These are phyloP conservation scores for Dusona sp. DNA, from an alignment of 2,888 invertebrate species.

Conservation along the genomic window DNA sequence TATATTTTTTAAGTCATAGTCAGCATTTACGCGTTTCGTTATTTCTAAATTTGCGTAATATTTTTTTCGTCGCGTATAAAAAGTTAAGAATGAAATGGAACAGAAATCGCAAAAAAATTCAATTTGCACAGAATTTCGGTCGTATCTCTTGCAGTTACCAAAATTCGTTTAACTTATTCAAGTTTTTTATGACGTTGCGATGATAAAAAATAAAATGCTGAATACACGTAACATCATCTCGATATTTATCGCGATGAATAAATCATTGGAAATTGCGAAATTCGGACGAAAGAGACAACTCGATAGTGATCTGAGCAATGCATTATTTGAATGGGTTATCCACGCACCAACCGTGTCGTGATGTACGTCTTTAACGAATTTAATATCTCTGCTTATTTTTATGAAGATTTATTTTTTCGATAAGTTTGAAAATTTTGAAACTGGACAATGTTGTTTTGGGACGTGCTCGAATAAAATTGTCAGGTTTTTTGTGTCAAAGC, in stretches of 20 bases:
- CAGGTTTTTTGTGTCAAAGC: background rate
- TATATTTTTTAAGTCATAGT: constrained; percentile 5
- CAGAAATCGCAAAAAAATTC: background rate
- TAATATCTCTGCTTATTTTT: background rate
- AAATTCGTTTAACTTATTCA: constrained; percentile 6
- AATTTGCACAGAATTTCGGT: background rate
- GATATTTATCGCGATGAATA: constrained; percentile 42
- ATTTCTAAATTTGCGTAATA: background rate
- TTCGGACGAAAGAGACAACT: constrained; percentile 28
- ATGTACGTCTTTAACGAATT: background rate
- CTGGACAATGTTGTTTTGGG: background rate
- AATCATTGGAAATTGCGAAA: constrained; percentile 40
- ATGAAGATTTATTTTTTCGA: background rate
- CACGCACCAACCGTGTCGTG: too few relatives aligned
- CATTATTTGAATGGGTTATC: background rate
- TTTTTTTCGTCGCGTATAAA: background rate
- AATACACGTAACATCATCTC: constrained; percentile 13
- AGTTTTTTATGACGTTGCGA: background rate
- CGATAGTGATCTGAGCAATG: constrained; percentile 9
- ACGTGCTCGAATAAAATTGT: constrained; percentile 21
- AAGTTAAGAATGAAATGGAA: background rate
- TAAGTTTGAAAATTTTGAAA: background rate
- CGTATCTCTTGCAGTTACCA: background rate
- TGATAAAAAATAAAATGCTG: background rate
- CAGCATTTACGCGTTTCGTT: background rate